These are phyloP conservation scores for Monodelphis domestica DNA, from an alignment of 2,797 vertebrate genomes.

Conservation along the genomic window DNA sequence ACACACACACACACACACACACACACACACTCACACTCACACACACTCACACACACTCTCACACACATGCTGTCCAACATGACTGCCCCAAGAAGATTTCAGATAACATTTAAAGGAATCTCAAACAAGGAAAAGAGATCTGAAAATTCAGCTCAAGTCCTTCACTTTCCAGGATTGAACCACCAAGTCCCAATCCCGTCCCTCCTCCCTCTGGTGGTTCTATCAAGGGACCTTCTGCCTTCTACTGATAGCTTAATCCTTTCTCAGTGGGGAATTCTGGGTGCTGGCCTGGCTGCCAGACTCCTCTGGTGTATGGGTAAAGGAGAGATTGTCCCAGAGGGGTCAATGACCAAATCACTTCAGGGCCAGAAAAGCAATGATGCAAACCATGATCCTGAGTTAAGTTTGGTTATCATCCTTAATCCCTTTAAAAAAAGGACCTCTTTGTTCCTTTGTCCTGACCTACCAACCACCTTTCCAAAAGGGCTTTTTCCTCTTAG, in stretches of 20 bases:
- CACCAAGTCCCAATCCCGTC: fast-evolving
- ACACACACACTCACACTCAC: no score
- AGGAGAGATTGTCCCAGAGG: background rate
- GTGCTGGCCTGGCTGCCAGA: background rate
- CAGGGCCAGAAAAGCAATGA: background rate
- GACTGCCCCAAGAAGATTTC: background rate
- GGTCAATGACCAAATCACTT: background rate
- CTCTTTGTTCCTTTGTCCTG: background rate
- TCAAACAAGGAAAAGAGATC: background rate
- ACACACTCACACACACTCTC: no score
- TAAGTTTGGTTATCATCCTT: background rate
- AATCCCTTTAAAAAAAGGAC: background rate
- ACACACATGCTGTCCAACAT: background rate
- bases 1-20: no score
- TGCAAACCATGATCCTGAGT: background rate
- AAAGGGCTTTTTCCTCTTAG: background rate
- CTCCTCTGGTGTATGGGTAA: background rate
- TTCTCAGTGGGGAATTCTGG: no score
- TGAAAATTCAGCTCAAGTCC: background rate
- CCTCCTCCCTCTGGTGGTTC: background rate
- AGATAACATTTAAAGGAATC: background rate
- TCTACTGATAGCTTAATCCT: background rate
- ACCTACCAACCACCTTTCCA: background rate
- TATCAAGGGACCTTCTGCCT: background rate
- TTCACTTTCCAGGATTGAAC: background rate